These are phyloP conservation scores for Coregonus ussuriensis DNA, from an alignment of 2,797 vertebrate species.

Conservation along the genomic window DNA sequence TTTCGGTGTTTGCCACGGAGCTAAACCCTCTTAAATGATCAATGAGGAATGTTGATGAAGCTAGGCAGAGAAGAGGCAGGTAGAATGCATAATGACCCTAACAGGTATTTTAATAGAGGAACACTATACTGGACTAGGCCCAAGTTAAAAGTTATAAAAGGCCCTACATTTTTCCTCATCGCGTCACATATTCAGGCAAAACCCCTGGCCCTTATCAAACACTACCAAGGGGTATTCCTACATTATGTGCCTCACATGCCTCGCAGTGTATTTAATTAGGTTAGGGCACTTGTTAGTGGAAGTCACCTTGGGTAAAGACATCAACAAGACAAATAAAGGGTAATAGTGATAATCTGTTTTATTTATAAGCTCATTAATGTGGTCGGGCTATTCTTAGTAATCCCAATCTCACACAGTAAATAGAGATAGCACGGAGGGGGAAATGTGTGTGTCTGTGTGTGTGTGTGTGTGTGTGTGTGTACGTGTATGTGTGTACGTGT, in stretches of 20 bases:
- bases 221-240: neutral
- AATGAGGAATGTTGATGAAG: constrained; percentile 56
- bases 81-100: constrained; percentile 47
- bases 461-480: too few species aligned
- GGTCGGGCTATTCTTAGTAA: constrained; percentile 54
- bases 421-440: constrained; percentile 45
- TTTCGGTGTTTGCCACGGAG: constrained; percentile 58
- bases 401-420: constrained; percentile 48
- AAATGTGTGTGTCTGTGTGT: too few species aligned
- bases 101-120: constrained; percentile 6
- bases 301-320: constrained; percentile 70
- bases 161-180: neutral
- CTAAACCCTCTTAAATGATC: constrained; percentile 57
- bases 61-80: constrained; percentile 21
- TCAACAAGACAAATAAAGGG: constrained; percentile 53
- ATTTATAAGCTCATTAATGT: constrained; percentile 64
- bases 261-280: neutral
- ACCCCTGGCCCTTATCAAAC: neutral
- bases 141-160: too few species aligned
- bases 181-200: too few species aligned
- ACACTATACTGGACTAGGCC: neutral
- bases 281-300: constrained; percentile 1
- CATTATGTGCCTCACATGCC: neutral
- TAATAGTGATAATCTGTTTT: constrained; percentile 63
- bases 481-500: too few species aligned